A percentile compares a stretch with the other conserved stretches of the same genome.
Conservation (phyloP, 2,888 invertebrate genomes). For the Balanococcus diminutus region DNA sequence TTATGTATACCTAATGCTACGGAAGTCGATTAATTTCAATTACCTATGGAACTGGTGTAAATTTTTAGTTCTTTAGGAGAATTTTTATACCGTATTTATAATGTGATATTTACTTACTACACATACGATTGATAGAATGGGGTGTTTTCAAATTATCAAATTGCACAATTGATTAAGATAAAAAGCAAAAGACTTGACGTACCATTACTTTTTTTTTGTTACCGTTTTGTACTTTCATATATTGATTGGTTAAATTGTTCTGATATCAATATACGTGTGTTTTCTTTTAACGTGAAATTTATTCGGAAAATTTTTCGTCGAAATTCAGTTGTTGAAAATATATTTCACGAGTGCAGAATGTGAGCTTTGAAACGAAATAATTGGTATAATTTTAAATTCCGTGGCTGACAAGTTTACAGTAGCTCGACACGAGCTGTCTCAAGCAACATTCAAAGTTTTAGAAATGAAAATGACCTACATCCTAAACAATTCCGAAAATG, state of each 20-base stretch:
- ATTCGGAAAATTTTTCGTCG: background rate
- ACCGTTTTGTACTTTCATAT: constrained; percentile 1
- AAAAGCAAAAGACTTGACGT: background rate
- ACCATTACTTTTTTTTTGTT: constrained; percentile 14
- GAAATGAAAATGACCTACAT: too few relatives aligned
- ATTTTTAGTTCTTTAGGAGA: background rate
- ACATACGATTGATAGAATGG: background rate
- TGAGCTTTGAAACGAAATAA: too few relatives aligned
- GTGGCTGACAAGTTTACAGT: too few relatives aligned
- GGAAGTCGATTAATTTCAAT: background rate
- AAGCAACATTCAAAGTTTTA: too few relatives aligned
- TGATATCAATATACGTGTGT: background rate
- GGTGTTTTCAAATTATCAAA: background rate
- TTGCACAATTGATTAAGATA: background rate
- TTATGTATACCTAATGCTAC: background rate
- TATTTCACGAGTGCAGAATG: too few relatives aligned
- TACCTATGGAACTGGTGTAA: background rate
- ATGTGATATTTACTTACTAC: background rate
- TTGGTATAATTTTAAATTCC: too few relatives aligned
- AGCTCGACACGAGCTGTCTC: too few relatives aligned
- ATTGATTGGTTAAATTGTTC: background rate
- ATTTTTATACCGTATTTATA: background rate
- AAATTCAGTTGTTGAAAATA: background rate
- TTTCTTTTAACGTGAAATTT: background rate
- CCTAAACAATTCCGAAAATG: too few relatives aligned